These are phyloP conservation scores for Drosophila lacteicornis DNA, from an alignment of 1,140 invertebrate genomes.

Conservation along the genomic window DNA sequence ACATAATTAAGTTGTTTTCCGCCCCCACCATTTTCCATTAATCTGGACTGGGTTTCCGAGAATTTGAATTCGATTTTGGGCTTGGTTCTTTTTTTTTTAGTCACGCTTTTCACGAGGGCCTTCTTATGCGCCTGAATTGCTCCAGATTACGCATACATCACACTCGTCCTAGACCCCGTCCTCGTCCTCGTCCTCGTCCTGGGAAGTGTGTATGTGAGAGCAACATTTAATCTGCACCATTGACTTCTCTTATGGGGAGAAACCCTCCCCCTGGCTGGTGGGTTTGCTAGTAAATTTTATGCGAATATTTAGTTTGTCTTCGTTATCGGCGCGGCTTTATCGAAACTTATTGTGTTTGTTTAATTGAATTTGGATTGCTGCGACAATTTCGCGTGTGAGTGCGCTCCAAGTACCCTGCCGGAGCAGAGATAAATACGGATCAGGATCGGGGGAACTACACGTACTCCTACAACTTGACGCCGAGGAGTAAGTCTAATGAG, in stretches of 20 bases:
- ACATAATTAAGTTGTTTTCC: conserved; percentile 73
- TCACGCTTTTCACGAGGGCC: conserved; percentile 63
- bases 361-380: conserved; percentile 85
- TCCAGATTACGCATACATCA: conserved; percentile 80
- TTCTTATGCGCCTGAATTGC: conserved; percentile 84
- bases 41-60: conserved; percentile 33
- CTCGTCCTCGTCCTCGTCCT: not conserved
- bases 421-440: conserved; percentile 53
- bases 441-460: not conserved
- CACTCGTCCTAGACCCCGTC: conserved; percentile 4
- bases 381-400: conserved; percentile 79
- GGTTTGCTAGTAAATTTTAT: conserved; percentile 75
- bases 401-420: conserved; percentile 54
- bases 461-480: conserved; percentile 30
- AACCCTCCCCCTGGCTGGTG: conserved; percentile 5
- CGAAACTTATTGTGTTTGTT: conserved; percentile 85
- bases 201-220: conserved; percentile 47
- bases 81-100: conserved; percentile 48
- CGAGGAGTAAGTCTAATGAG: conserved; percentile 59
- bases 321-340: conserved; percentile 82
- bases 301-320: conserved; percentile 81
- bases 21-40: conserved; percentile 11
- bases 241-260: conserved; percentile 68
- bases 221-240: conserved; percentile 83
- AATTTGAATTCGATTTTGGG: conserved; percentile 76